Base-by-base conservation (phyloP, 2,797 vertebrate genomes). In the Merluccius polli region DNA sequence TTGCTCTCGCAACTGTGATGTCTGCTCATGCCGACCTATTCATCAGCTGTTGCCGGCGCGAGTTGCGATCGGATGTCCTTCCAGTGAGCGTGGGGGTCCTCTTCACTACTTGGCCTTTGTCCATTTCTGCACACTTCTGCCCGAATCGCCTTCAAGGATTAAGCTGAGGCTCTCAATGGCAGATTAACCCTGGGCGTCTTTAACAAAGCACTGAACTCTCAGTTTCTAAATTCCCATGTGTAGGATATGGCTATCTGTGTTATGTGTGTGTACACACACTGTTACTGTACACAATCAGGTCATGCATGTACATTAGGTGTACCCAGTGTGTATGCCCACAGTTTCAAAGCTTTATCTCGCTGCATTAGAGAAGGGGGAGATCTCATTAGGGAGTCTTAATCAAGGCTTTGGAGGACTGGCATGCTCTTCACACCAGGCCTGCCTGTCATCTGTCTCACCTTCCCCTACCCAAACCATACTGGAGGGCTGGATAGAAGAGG, bases 301-400 rank as follows among this genome's bases (percentile, higher is more conserved):
- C 27, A 29, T 11, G 11, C 24, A 68, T 13, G 29, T 27, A 27
- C 21, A 63, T 8, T 72, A 38, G 18, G 15, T 41, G 67, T 18
- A 67, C 24, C 32, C 33, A 67, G 33, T 74, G 4, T 67, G 65
- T 68, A 31, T 30, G 16, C 65, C 65, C 15, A 67, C 27, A 30
- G 65, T 74, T 18, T 52, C 82, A 75, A 73, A 72, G 70, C 70
- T 72, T 79, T 88, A 82, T 79, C 72, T 68, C 71, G 10, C 70
- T 77, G 80, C 70, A 70, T 76, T 70, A 73, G 32, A 70, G 65
- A 74, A 16, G 33, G 52, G 68, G 70, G 77, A 83, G 91, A 92
- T 87, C 91, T 85, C 73, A 76, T 91, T 90, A 91, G 80, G 77
- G 77, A 79, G 77, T 85, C 83, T 88, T 89, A 88, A 86, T 92